phyloP scores from a whole-genome alignment of 2,888 invertebrate genomes.

The Netelia fuscicornis region DNA sequence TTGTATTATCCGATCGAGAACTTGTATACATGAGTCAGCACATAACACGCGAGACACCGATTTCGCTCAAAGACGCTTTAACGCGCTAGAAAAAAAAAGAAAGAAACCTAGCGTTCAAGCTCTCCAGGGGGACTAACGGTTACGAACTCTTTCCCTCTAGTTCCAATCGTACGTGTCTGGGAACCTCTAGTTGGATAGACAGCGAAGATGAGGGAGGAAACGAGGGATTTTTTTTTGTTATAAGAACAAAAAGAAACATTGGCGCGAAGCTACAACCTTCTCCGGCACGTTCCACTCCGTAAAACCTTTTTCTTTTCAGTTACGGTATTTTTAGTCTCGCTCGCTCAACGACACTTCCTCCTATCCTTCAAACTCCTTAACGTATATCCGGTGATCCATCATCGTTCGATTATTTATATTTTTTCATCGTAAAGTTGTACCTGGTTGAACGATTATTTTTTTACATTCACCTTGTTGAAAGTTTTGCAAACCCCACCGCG shows the following conservation, averaged over 20 bases:
- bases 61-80: neutral
- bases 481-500: too few relatives aligned
- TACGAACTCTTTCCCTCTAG: neutral
- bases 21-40: too few relatives aligned
- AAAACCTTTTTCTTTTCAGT: constrained; percentile 36
- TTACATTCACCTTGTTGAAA: neutral
- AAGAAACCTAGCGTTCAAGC: constrained; percentile 9
- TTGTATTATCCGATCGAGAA: too few relatives aligned
- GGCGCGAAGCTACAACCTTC: constrained; percentile 44
- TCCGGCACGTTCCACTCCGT: constrained; percentile 56
- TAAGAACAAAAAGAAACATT: constrained; percentile 30
- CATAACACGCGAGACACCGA: neutral
- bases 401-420: constrained; percentile 8
- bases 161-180: constrained; percentile 50
- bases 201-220: constrained; percentile 54
- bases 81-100: neutral
- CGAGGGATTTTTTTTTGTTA: constrained; percentile 59
- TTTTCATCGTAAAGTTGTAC: too few relatives aligned
- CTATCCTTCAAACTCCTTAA: constrained; percentile 36
- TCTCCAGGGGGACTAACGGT: constrained; percentile 2
- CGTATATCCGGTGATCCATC: constrained; percentile 22
- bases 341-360: neutral
- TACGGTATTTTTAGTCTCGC: constrained; percentile 49
- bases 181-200: constrained; percentile 40
- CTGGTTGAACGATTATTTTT: neutral